Base-by-base conservation (phyloP, 2,888 invertebrate species). In the Phasia obesa region DNA sequence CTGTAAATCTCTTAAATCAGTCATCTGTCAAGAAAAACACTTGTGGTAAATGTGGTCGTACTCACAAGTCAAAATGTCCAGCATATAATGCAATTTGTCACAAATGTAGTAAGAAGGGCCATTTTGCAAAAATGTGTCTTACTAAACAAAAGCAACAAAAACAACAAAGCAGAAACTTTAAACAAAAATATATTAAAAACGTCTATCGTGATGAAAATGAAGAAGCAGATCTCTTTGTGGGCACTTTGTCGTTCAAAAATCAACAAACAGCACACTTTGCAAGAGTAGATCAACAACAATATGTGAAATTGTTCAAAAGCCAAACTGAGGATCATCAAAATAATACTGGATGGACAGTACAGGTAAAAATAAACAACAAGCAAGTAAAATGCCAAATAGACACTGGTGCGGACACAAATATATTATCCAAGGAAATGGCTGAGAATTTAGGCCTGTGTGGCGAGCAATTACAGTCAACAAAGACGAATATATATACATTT, bases 81-180 rank as follows among this genome's bases (percentile, higher is more conserved):
- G 79, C 73, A 21, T 19, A 71, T 17, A 62, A 62, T 47, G 49
- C 60, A 19, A 57, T 21, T 17, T 79, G 79, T 35, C 49, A 79
- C 47, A 51, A 19, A 25, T 79, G 79, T 23, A 73, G 44, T 55
- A 49, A 64, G n/a, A 35, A 27, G 27, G 57, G 53, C 21, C 57
- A 79, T 55, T 73, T 65, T 42, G 65, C 64, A 21, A 64, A 62
- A 47, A 78, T 62, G 71, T 71, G 71, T 55, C 23, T 21, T 38
- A 9, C 38, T 5, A 27, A 67, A n/a, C 17, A 31, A 44, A n/a
- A n/a, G n/a, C 21, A 4, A 19, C 35, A 51, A 51, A 9, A 51
- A 5, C 27, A 55, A 55, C 27, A 27, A n/a, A n/a, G 9, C 27
- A n/a, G 49, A 7, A n/a, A n/a, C 2, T 13, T 49, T 19, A 49